Percentiles rank a stretch among this genome's conserved stretches.
Conservation (phyloP, 1,140 invertebrate species). For the Drosophila auraria region DNA sequence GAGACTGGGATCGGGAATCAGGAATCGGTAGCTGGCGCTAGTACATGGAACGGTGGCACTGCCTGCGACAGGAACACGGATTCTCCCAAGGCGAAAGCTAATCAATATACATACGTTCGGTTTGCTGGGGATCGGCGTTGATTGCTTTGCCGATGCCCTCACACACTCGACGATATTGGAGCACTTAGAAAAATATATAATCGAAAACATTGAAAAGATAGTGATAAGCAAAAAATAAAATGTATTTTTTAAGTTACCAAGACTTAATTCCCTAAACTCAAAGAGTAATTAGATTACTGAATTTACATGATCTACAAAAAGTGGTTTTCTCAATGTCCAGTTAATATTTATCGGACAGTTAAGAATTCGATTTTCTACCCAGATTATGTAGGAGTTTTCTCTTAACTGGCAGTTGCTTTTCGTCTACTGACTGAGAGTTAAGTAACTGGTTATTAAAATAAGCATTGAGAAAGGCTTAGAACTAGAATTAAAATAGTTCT, state of each 20-base stretch:
- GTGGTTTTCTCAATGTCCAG: no score
- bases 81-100: conserved; percentile 73
- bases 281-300: background rate
- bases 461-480: background rate
- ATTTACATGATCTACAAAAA: background rate
- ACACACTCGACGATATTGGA: conserved; percentile 17
- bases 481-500: no score
- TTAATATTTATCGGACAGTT: background rate
- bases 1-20: conserved; percentile 13
- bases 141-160: conserved; percentile 44
- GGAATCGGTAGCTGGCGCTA: conserved; percentile 75
- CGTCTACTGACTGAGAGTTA: background rate
- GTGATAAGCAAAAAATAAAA: background rate
- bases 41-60: conserved; percentile 78
- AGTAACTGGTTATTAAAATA: background rate
- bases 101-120: conserved; percentile 68
- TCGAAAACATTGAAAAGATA: background rate
- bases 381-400: background rate
- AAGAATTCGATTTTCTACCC: no score
- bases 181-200: conserved; percentile 7
- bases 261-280: no score
- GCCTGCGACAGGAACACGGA: conserved; percentile 69
- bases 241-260: no score
- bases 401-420: background rate
- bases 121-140: conserved; percentile 49